Conservation (phyloP, 2,888 invertebrate species). For the Drosophila parthenogenetica region DNA sequence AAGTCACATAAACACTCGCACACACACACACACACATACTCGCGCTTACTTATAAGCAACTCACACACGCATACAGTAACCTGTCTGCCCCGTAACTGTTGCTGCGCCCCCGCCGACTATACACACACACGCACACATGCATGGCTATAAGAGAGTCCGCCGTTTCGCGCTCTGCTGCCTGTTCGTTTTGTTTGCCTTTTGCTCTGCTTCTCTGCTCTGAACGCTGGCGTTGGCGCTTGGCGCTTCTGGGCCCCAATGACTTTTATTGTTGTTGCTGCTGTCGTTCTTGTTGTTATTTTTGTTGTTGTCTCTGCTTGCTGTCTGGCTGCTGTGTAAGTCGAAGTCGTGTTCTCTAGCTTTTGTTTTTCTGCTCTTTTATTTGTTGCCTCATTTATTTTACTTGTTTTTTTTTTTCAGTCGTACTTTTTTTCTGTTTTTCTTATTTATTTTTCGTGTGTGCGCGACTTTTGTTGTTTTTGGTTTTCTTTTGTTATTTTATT, state of each 20-base stretch:
- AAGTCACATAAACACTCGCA: background rate
- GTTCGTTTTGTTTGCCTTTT: constrained; percentile 52
- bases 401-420: constrained; percentile 38
- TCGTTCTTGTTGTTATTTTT: constrained; percentile 25
- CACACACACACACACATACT: constrained; percentile 1
- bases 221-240: constrained; percentile 57
- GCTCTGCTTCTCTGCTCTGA: constrained; percentile 37
- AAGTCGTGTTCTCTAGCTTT: constrained; percentile 70
- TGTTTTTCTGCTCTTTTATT: constrained; percentile 61
- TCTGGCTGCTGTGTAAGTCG: constrained; percentile 75
- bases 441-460: constrained; percentile 50
- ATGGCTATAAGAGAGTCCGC: constrained; percentile 26
- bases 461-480: constrained; percentile 53
- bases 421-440: constrained; percentile 25
- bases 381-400: constrained; percentile 70
- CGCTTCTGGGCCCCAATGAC: constrained; percentile 44
- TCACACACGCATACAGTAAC: constrained; percentile 47
- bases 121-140: constrained; percentile 17
- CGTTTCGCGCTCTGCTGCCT: constrained; percentile 42
- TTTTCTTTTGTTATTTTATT: constrained; percentile 38
- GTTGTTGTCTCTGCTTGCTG: constrained; percentile 41
- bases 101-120: constrained; percentile 68
- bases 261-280: constrained; percentile 30
- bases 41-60: constrained; percentile 10
- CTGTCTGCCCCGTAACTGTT: constrained; percentile 72